Conservation (phyloP, 2,113 vertebrate species). For the Philantomba maxwellii region DNA sequence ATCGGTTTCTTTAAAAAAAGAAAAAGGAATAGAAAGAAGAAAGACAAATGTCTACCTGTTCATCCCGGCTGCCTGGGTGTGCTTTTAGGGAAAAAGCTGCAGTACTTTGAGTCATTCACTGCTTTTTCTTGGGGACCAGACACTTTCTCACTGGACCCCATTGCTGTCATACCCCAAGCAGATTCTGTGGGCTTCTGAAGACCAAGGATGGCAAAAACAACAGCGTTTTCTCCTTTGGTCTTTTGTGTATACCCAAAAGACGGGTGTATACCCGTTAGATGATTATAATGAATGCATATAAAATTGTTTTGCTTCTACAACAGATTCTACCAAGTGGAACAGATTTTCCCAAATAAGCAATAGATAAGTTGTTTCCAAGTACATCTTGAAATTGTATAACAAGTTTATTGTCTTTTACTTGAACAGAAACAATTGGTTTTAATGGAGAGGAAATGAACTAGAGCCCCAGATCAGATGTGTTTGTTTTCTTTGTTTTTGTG, state of each 20-base stretch:
- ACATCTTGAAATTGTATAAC: background rate
- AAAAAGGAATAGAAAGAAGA: background rate
- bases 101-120: background rate
- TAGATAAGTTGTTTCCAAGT: background rate
- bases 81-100: background rate
- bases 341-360: slow-evolving; percentile 12
- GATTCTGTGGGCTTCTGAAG: background rate
- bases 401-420: background rate
- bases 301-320: background rate
- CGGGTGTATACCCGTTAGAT: background rate
- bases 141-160: background rate
- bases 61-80: background rate
- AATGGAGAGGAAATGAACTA: background rate
- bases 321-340: background rate
- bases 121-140: background rate
- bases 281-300: background rate
- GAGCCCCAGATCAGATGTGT: background rate
- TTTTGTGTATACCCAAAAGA: background rate
- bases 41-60: background rate
- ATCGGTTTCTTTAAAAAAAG: background rate
- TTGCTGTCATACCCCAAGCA: background rate
- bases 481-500: background rate
- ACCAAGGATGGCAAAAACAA: background rate
- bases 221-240: background rate
- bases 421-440: background rate